Evolutionary conservation across 2,888 invertebrate genomes (phyloP), one percentile per base, ranked within the genome.

Genomic region (Fragum sueziense): DNA sequence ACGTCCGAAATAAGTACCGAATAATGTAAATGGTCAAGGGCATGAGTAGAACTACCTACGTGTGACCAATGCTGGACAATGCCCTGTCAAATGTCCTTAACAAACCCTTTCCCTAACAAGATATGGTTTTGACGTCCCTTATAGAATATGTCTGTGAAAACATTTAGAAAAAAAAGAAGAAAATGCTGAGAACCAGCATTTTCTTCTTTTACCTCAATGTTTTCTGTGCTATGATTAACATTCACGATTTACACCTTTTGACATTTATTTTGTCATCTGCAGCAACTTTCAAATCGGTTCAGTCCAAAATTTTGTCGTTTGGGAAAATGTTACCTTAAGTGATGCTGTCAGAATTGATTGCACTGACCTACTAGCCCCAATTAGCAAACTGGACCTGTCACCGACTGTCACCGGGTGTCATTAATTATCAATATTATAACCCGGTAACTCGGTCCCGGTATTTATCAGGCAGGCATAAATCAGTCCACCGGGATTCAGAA

Each of bases 361-460:
- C 11, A 22, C 41, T 65, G 65, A 62, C 65, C 65, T 25, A 65
- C 25, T 65, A 41, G 20, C 65, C 65, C 34, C 65, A 41, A 65
- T 65, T 37, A 65, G 65, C 7, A 20, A 22, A 34, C n/a, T 65
- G n/a, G 41, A 33, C 9, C 41, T 65, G 65, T 65, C 65, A 65
- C 25, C 33, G 33, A 29, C 61, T 61, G 61, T 61, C 61, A 61
- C 33, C 31, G 61, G 61, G 33, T 61, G 61, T 20, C 11, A 61
- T 61, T 61, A 61, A 61, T 61, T 33, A 61, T 47, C 20, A 61
- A 29, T n/a, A 33, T 33, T 31, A 14, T 31, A 61, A 33, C 33
- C 61, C 61, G 61, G 61, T 61, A 6, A n/a, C n/a, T n/a, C n/a
- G 14, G 47, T 4, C 47, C 47, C 61, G 61, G 61, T 33, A 33